Base-by-base conservation (phyloP, 2,888 invertebrate genomes). In the Sphaerophoria rueppellii region DNA sequence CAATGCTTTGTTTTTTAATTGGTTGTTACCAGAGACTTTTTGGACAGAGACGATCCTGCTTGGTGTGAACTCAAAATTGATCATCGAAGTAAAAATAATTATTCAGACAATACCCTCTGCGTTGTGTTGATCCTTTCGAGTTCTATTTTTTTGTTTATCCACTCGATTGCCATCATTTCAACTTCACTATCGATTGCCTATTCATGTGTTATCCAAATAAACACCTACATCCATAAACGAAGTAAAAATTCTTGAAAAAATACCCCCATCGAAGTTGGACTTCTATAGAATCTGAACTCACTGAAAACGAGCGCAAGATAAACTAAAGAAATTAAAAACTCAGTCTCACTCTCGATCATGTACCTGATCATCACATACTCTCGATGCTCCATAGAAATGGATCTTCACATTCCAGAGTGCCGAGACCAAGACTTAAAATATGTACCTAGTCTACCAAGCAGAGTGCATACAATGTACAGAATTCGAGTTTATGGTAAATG, bases 331-430 rank as follows among this genome's bases (percentile, higher is more conserved):
- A 37, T 35, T 9, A 14, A 57, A 9, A 4, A 14, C 40, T 24
- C 24, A 60, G 16, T 58, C 9, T 52, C 9, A 24, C 9, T 63
- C 16, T 50, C 37, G 16, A 65, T 65, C 37, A 54, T 54, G 57
- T 52, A 69, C 35, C 35, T 60, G 75, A 83, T 83, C 83, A 58
- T 67, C 58, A 78, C n/a, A n/a, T n/a, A n/a, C n/a, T n/a, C 75
- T 80, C 48, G 60, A 50, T 75, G 67, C 61, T 43, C 9, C 12
- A 40, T 61, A 46, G 61, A 61, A 46, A 46, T n/a, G 58, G 50
- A 54, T 71, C 67, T 79, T 67, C n/a, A 69, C 72, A 80, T 76
- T 80, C 72, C 67, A 72, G 24, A 24, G 74, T 54, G 57, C 72
- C 48, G 58, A n/a, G 32, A 6, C 72, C 48, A 52, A n/a, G 32